Evolutionary conservation across 2,113 vertebrate species (phyloP).

Genomic region (Anser brachyrhynchus): DNA sequence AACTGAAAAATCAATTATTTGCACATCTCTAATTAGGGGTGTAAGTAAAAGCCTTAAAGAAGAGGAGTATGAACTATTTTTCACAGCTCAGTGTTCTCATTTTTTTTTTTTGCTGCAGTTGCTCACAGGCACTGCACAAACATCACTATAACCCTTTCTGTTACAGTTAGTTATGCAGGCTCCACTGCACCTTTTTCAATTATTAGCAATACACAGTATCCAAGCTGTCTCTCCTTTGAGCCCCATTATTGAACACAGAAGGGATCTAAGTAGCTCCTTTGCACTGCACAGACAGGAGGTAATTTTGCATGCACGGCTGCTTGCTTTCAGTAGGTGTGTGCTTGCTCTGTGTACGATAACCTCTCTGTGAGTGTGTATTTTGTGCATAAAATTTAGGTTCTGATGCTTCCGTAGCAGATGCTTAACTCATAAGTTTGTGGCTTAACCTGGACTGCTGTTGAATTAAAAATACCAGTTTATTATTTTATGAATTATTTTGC

Average conservation of each 20-base stretch:
- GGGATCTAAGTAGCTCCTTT: background rate
- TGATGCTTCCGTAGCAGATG: background rate
- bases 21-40: background rate
- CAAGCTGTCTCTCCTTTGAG: slow-evolving; percentile 17
- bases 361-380: background rate
- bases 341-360: background rate
- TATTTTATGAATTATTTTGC: background rate
- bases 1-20: slow-evolving; percentile 24
- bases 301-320: slow-evolving; percentile 10
- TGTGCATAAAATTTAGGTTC: background rate
- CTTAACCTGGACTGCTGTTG: background rate
- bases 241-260: background rate
- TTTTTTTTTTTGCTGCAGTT: background rate
- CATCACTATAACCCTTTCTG: background rate
- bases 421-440: background rate
- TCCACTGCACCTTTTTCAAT: slow-evolving; percentile 36
- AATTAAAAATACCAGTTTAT: background rate
- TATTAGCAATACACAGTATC: slow-evolving; percentile 53
- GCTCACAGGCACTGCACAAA: background rate
- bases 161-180: slow-evolving; percentile 42
- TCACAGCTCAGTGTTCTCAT: background rate
- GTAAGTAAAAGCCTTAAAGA: background rate
- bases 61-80: background rate
- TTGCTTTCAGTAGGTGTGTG: background rate
- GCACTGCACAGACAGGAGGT: background rate